phyloP scores from a whole-genome alignment of 2,113 vertebrate species.

The Aviceda subcristata region DNA sequence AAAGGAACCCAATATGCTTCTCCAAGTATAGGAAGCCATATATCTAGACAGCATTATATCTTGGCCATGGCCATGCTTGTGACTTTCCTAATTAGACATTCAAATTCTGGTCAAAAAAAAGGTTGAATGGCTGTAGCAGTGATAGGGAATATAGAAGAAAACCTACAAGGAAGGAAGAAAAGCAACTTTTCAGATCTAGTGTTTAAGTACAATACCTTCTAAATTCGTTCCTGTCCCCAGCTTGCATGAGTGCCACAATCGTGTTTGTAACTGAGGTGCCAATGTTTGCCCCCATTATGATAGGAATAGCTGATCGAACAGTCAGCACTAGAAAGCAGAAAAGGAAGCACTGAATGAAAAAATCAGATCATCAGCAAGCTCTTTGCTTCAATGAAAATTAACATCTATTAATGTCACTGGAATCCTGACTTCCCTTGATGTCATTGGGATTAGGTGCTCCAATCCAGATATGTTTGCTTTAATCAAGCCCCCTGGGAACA shows the following conservation, averaged over 20 bases:
- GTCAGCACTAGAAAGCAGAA: slow-evolving; percentile 78
- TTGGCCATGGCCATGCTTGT: neutral
- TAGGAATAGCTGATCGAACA: slow-evolving; percentile 86
- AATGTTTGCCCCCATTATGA: slow-evolving; percentile 97
- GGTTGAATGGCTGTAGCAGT: neutral
- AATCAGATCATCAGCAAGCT: neutral
- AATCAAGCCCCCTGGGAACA: neutral
- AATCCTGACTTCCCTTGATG: neutral
- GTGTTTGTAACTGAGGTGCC: slow-evolving; percentile 97
- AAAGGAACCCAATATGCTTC: neutral
- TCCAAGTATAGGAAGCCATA: neutral
- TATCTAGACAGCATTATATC: neutral
- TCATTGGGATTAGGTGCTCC: neutral
- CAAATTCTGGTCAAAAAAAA: neutral
- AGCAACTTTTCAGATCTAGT: neutral
- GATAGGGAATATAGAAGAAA: neutral
- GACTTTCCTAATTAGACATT: neutral
- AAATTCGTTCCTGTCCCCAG: slow-evolving; percentile 91
- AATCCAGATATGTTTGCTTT: neutral
- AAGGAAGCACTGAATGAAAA: neutral
- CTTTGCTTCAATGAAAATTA: neutral
- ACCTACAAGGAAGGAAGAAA: neutral
- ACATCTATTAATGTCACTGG: neutral
- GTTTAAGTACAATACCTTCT: slow-evolving; percentile 80
- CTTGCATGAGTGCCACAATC: slow-evolving; percentile 94